These are phyloP conservation scores for Calliopsis andreniformis DNA, from an alignment of 1,140 invertebrate species.

Conservation along the genomic window DNA sequence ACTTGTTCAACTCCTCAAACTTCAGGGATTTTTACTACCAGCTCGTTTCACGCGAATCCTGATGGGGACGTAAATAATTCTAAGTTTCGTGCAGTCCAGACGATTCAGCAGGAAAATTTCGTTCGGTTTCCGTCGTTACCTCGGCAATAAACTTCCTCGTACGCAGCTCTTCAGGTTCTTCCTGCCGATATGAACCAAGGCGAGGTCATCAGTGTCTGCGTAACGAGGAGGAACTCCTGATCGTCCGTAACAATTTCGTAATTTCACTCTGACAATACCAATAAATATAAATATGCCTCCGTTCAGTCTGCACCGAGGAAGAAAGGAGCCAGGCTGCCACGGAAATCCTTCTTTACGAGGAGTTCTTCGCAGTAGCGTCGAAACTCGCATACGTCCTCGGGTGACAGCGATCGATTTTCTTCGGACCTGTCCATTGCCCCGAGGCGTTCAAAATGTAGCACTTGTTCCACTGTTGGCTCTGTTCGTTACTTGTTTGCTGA, in stretches of 20 bases:
- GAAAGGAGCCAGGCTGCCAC: not conserved
- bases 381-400: not conserved
- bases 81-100: constrained; percentile 24
- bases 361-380: not conserved
- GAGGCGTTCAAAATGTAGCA: not conserved
- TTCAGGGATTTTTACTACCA: constrained; percentile 32
- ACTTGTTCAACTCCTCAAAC: not conserved
- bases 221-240: constrained; percentile 29
- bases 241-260: constrained; percentile 20
- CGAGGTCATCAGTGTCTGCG: constrained; percentile 20
- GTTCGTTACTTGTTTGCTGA: not conserved
- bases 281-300: constrained; percentile 1
- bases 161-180: not conserved
- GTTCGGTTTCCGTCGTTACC: constrained; percentile 24
- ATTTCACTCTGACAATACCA: constrained; percentile 8
- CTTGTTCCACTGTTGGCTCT: too few species aligned
- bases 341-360: constrained; percentile 29
- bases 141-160: constrained; percentile 41
- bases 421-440: not conserved
- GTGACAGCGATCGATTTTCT: constrained; percentile 2
- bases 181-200: not conserved
- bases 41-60: constrained; percentile 42
- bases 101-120: constrained; percentile 51
- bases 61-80: constrained; percentile 54
- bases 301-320: not conserved